These are phyloP conservation scores for Anseranas semipalmata DNA, from an alignment of 2,113 vertebrate species.

Conservation along the genomic window DNA sequence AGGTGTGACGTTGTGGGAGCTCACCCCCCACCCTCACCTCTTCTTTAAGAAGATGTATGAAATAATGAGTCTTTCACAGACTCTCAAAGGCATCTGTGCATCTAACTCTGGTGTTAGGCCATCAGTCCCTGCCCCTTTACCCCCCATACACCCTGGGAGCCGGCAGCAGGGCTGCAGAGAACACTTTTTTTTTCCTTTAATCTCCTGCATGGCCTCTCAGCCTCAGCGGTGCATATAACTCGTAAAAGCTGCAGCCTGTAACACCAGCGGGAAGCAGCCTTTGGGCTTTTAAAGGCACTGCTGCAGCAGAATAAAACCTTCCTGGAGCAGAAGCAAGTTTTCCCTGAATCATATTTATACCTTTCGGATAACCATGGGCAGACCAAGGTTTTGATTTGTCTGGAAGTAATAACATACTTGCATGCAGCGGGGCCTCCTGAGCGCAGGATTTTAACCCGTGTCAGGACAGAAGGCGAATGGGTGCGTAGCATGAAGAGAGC, in stretches of 20 bases:
- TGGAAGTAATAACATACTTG: rapidly evolving
- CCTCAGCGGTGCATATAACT: neutral
- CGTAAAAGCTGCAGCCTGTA: neutral
- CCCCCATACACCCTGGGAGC: neutral
- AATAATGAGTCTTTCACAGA: neutral
- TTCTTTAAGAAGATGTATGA: neutral
- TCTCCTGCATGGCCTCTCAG: neutral
- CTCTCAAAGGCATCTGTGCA: neutral
- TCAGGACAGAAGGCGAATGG: rapidly evolving
- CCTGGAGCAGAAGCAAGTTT: neutral
- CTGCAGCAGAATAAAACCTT: neutral
- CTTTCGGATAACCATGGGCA: neutral
- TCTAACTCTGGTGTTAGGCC: neutral
- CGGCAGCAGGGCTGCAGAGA: neutral
- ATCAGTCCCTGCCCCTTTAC: neutral
- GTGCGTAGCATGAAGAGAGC: rapidly evolving
- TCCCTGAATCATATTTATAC: neutral
- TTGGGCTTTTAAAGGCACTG: neutral
- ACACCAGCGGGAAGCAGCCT: neutral
- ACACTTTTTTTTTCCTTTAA: neutral
- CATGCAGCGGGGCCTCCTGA: neutral
- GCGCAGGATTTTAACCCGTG: rapidly evolving
- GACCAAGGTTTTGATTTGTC: neutral
- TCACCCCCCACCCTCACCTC: neutral
- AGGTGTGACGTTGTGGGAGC: neutral